Evolutionary conservation across 1,140 invertebrate species (phyloP).

Genomic region (Drosophila trapezifrons): DNA sequence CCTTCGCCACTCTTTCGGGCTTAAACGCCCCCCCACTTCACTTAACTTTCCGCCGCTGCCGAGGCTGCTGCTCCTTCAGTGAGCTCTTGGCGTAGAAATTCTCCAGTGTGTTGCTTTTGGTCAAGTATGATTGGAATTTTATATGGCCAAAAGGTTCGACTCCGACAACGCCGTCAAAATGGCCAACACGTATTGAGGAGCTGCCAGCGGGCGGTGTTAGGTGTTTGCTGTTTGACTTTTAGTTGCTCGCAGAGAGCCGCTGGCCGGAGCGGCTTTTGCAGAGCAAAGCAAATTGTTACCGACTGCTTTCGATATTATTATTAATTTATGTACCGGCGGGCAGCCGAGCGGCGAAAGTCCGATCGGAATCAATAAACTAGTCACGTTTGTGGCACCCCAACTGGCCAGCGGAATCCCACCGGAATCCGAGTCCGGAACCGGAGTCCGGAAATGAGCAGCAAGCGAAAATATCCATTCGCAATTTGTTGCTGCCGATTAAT

Average conservation of each 20-base stretch:
- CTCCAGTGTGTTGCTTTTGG: constrained; percentile 81
- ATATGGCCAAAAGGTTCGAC: constrained; percentile 70
- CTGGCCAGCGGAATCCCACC: constrained; percentile 20
- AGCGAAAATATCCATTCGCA: constrained; percentile 75
- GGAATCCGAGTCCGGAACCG: constrained; percentile 1
- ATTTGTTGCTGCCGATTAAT: constrained; percentile 64
- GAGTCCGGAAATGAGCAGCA: constrained; percentile 59
- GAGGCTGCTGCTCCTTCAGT: constrained; percentile 13
- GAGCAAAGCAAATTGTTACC: constrained; percentile 81
- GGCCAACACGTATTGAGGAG: constrained; percentile 66
- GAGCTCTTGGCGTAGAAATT: constrained; percentile 55
- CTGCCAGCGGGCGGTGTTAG: constrained; percentile 30
- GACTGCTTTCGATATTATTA: constrained; percentile 72
- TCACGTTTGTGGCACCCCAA: constrained; percentile 60
- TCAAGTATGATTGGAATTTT: constrained; percentile 83
- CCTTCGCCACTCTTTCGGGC: constrained; percentile 34
- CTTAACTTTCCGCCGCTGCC: constrained; percentile 47
- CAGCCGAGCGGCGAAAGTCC: constrained; percentile 45
- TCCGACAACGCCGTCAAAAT: constrained; percentile 56
- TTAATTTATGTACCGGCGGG: constrained; percentile 71
- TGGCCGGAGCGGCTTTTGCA: constrained; percentile 59
- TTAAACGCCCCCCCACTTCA: constrained; percentile 74
- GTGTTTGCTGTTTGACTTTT: constrained; percentile 69
- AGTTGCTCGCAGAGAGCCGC: constrained; percentile 46
- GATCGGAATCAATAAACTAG: constrained; percentile 78